phyloP scores from a whole-genome alignment of 2,797 vertebrate species.

The Epinephelus coioides region DNA sequence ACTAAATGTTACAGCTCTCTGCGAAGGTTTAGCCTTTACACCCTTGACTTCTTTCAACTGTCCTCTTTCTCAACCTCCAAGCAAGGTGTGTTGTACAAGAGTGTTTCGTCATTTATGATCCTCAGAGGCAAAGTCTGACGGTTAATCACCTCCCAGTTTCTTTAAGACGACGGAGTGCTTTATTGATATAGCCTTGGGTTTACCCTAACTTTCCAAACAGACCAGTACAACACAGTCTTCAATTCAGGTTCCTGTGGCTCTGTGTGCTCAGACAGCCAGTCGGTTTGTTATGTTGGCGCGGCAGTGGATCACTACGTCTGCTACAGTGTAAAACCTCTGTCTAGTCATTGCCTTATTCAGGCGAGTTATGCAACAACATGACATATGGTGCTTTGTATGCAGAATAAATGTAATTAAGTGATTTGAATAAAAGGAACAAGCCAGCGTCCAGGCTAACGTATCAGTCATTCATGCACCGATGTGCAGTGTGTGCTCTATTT shows the following conservation, averaged over 20 bases:
- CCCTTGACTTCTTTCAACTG: neutral
- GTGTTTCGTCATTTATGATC: slow-evolving; percentile 32
- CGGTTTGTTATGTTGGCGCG: neutral
- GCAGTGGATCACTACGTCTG: slow-evolving; percentile 20
- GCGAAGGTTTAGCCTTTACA: neutral
- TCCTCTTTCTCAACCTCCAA: neutral
- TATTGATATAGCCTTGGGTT: neutral
- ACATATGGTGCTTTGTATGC: slow-evolving; percentile 48
- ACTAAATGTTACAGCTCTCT: neutral
- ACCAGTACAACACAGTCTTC: neutral
- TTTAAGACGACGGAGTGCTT: neutral
- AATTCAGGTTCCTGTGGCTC: no score
- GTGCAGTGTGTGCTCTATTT: neutral
- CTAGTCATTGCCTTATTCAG: slow-evolving; percentile 21
- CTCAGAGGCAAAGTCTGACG: slow-evolving; percentile 49
- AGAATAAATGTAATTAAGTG: slow-evolving; percentile 15
- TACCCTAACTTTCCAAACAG: neutral
- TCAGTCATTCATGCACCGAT: neutral
- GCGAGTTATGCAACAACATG: slow-evolving; percentile 52
- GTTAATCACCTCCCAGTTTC: slow-evolving; percentile 22
- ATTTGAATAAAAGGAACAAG: slow-evolving; percentile 42
- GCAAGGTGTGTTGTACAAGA: neutral
- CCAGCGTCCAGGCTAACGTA: neutral
- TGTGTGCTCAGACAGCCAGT: no score
- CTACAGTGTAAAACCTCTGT: slow-evolving; percentile 33